These are phyloP conservation scores for Mola mola DNA, from an alignment of 2,113 vertebrate species.

Conservation along the genomic window DNA sequence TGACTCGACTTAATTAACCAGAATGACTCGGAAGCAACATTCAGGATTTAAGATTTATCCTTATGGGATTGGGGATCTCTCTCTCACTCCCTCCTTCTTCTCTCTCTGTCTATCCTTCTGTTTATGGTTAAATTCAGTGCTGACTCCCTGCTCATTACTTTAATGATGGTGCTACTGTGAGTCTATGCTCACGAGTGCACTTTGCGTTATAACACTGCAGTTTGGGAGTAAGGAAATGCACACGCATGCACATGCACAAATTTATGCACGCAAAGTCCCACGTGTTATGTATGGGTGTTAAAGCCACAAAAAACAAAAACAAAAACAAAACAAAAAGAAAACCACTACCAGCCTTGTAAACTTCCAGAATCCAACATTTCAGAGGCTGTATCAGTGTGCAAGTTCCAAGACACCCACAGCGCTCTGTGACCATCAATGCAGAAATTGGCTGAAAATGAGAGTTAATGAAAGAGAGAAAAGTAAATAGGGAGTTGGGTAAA, in stretches of 20 bases:
- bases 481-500: constrained; percentile 27
- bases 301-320: no score
- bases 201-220: constrained; percentile 62
- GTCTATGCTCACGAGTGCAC: constrained; percentile 64
- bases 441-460: constrained; percentile 24
- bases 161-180: constrained; percentile 71
- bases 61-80: constrained; percentile 72
- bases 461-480: constrained; percentile 38
- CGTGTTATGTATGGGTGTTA: constrained; percentile 62
- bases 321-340: no score
- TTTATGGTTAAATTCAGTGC: constrained; percentile 69
- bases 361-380: constrained; percentile 28
- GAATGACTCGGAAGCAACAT: constrained; percentile 76
- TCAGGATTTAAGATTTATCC: constrained; percentile 74
- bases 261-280: constrained; percentile 37
- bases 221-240: constrained; percentile 56
- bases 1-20: constrained; percentile 77
- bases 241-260: constrained; percentile 19
- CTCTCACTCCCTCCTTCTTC: constrained; percentile 25
- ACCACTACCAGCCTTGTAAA: constrained; percentile 29
- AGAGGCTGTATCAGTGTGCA: constrained; percentile 3
- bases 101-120: constrained; percentile 33
- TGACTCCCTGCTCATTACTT: constrained; percentile 77
- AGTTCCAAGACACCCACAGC: constrained; percentile 8
- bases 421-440: constrained; percentile 25